Percentiles rank a stretch among this genome's conserved stretches.
Conservation (phyloP, 2,888 invertebrate genomes). For the Agrotis ipsilon region DNA sequence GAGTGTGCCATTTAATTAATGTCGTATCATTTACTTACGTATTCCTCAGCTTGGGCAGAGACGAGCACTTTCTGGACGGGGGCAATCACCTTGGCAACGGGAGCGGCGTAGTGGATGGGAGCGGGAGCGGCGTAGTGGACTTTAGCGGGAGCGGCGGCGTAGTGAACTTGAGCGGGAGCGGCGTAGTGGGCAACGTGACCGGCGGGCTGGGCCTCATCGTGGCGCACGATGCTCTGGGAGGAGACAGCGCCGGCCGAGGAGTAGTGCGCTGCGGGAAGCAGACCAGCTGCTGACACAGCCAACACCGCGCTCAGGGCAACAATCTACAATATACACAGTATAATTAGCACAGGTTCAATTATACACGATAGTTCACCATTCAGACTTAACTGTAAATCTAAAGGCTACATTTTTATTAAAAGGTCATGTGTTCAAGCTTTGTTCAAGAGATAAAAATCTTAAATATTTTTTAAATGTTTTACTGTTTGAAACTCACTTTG, state of each 20-base stretch:
- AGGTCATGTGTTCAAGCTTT: background rate
- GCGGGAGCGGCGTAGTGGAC: conserved; percentile 69
- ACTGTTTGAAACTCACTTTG: conserved; percentile 78
- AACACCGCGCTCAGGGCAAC: conserved; percentile 79
- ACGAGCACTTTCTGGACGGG: conserved; percentile 70
- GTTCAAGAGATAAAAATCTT: background rate
- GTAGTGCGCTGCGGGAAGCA: conserved; percentile 82
- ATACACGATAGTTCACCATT: background rate
- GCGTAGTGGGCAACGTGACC: conserved; percentile 65
- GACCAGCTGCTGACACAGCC: conserved; percentile 82
- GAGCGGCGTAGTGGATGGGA: conserved; percentile 68
- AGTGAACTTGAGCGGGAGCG: conserved; percentile 58
- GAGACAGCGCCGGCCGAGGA: conserved; percentile 81
- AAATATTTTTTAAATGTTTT: background rate
- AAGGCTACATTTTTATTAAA: background rate
- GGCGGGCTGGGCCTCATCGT: conserved; percentile 73
- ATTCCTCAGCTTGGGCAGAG: conserved; percentile 74
- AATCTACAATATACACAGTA: conserved; percentile 70
- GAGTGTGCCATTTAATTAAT: background rate
- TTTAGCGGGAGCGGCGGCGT: conserved; percentile 45
- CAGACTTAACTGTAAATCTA: too few species aligned
- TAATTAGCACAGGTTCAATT: background rate
- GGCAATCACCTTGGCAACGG: conserved; percentile 72
- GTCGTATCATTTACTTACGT: conserved; percentile 68
- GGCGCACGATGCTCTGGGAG: conserved; percentile 86